Base-by-base conservation (phyloP, 2,888 invertebrate species). In the Drosophila colorata region DNA sequence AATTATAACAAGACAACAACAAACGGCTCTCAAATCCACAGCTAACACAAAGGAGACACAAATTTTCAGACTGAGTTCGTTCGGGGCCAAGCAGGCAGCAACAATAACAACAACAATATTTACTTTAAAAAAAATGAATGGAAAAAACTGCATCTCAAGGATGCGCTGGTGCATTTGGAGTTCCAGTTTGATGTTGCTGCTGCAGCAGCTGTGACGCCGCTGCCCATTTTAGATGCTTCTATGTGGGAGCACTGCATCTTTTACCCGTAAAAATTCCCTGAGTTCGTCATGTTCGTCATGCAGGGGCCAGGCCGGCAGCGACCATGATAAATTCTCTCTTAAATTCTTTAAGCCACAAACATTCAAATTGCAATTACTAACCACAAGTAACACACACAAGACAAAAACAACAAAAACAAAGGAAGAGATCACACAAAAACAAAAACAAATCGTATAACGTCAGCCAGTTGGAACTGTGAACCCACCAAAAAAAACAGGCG, bases 401-500 rank as follows among this genome's bases (percentile, higher is more conserved):
- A 33, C 33, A 33, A 33, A 33, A 37, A 11, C 2, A 23, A 37
- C 37, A 43, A 18, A 20, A 16, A n/a, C 16, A 47, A 48, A 47
- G 18, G 33, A n/a, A n/a, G n/a, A n/a, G n/a, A n/a, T n/a, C n/a
- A n/a, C n/a, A n/a, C n/a, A n/a, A n/a, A n/a, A n/a, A n/a, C n/a
- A n/a, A n/a, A 38, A 59, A 51, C n/a, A 68, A 72, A 64, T 64
- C 59, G 47, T 57, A 52, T 25, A 60, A 60, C 49, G 53, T 63
- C 56, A 77, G 55, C 57, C 67, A 52, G 52, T 65, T 66, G 23
- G 38, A 60, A 74, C 43, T 51, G 41, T 44, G 31, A 70, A 63
- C 76, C 79, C 76, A 78, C 78, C 76, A 76, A 57, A 35, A 76
- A 76, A 57, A 53, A 47, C 44, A 66, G 69, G 61, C 69, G 53